Evolutionary conservation across 2,888 invertebrate species (phyloP).

Genomic region (Xanthorhoe spadicearia): DNA sequence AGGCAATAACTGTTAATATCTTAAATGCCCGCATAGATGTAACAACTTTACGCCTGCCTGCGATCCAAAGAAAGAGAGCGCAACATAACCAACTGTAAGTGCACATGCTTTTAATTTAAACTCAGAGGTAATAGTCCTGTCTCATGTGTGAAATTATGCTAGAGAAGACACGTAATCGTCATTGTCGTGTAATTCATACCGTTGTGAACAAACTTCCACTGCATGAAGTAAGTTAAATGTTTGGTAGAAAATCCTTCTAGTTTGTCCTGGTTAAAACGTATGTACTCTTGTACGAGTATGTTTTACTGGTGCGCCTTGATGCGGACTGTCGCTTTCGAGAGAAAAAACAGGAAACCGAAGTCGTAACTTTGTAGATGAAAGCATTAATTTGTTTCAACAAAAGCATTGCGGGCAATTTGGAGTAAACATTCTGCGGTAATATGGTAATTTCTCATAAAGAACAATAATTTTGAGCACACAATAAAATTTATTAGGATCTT

Average conservation of each 20-base stretch:
- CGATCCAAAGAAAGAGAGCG: no score
- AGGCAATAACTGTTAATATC: neutral
- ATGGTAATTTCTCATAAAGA: conserved; percentile 40
- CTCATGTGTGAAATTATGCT: conserved; percentile 18
- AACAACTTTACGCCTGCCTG: neutral
- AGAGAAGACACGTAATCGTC: conserved; percentile 2
- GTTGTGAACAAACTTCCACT: conserved; percentile 7
- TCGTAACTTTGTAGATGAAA: conserved; percentile 32
- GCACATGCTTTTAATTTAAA: conserved; percentile 17
- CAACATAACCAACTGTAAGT: neutral
- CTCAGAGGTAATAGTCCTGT: conserved; percentile 3
- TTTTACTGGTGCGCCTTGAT: conserved; percentile 38
- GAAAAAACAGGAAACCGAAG: conserved; percentile 31
- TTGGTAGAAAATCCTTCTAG: conserved; percentile 10
- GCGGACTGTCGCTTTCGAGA: conserved; percentile 22
- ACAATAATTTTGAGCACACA: conserved; percentile 37
- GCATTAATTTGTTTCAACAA: conserved; percentile 43
- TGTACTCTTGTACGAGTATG: neutral
- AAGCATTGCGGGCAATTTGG: conserved; percentile 38
- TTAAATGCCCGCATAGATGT: neutral
- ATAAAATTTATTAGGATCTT: conserved; percentile 38
- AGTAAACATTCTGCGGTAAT: conserved; percentile 38
- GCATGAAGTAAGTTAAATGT: conserved; percentile 2
- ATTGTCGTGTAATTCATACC: conserved; percentile 2
- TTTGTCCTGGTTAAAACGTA: conserved; percentile 1